Evolutionary conservation across 2,113 vertebrate genomes (phyloP).

Genomic region (Anhinga anhinga): DNA sequence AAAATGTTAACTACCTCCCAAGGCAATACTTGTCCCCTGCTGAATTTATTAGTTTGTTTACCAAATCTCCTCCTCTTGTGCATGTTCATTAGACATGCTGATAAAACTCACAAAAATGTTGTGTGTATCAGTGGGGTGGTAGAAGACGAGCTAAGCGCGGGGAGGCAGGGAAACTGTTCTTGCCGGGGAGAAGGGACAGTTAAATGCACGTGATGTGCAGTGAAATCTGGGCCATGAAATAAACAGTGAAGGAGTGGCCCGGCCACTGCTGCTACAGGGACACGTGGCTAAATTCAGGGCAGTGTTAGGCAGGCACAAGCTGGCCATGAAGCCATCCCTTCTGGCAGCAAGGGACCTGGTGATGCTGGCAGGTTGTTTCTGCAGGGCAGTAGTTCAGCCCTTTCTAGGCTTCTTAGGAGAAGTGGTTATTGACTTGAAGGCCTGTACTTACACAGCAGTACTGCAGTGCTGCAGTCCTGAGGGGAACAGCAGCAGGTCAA

Average conservation of each 20-base stretch:
- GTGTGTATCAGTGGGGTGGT: background rate
- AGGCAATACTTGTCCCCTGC: background rate
- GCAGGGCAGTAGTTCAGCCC: background rate
- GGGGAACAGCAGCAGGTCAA: background rate
- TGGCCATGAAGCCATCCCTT: background rate
- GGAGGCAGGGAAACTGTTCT: background rate
- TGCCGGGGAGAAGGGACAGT: background rate
- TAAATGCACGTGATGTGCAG: background rate
- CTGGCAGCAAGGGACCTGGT: background rate
- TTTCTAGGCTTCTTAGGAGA: background rate
- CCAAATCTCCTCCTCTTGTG: background rate
- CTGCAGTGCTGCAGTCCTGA: background rate
- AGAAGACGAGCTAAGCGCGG: no score
- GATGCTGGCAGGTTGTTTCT: background rate
- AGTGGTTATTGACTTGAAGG: background rate
- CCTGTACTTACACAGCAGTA: background rate
- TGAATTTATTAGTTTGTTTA: conserved; percentile 29
- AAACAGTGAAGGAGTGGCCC: fast-evolving
- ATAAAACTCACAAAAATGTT: background rate
- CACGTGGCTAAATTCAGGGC: fast-evolving
- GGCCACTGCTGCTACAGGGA: fast-evolving
- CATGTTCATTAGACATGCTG: background rate
- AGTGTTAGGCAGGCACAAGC: background rate
- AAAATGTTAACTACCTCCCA: background rate
- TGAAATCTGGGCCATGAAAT: background rate